Base-by-base conservation (phyloP, 2,113 vertebrate genomes). In the Forbesichthys papilliferus region DNA sequence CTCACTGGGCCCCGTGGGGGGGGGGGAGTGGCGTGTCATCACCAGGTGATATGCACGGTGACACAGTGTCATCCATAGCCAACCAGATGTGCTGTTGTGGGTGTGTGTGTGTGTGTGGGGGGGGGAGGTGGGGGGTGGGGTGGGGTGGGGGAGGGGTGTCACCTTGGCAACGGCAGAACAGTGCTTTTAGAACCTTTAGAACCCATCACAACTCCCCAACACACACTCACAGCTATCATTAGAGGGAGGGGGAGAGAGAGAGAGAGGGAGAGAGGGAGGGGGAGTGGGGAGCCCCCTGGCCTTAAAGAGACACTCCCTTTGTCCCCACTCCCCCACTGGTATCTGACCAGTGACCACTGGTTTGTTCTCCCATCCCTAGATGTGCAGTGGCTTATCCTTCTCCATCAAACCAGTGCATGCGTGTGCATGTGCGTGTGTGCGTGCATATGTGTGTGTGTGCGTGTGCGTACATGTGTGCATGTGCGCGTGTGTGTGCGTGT, bases 151-250 rank as follows among this genome's bases (percentile, higher is more conserved):
- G n/a, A n/a, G n/a, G n/a, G n/a, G n/a, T n/a, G n/a, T 92, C 89
- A 88, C 89, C 85, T 87, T 91, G 90, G 90, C 92, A 92, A 90
- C 89, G 82, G 69, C 88, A 76, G 86, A 90, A 92, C 88, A 90
- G 89, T 91, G 88, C 91, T 93, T 20, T 20, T 20, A 20, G 20
- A 20, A 20, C 20, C 20, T 20, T 93, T 87, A 92, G 90, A 92
- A 90, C 88, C 91, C 92, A 92, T 93, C 93, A 93, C 84, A 79
- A 85, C 82, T 82, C 88, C 89, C 89, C 87, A 93, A 93, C 91
- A 92, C 89, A 92, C 91, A 93, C 91, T 92, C 93, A 93, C 93
- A 92, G 93, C 93, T 93, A 92, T 93, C 93, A 93, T 93, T 93
- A 64, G 70, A 36, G 55, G 51, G 48, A 64, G 48, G 34, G 42